Evolutionary conservation across 92 coral and sea anemone species (phyloP).

Genomic region (Blastomussa wellsi): DNA sequence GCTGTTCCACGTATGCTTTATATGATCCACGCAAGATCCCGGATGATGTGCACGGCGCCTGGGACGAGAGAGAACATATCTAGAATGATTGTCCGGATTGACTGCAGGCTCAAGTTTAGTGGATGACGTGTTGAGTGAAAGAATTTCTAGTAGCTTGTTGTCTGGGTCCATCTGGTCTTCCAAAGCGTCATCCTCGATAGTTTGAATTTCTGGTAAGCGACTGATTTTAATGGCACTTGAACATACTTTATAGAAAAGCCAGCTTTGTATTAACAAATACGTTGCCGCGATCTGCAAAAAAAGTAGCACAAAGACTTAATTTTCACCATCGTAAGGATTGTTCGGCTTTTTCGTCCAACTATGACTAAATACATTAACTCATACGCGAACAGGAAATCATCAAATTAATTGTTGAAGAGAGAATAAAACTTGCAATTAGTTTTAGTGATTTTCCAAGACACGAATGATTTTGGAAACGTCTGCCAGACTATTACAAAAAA

Average conservation of each 20-base stretch:
- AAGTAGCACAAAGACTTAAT: background rate
- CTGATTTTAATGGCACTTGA: conserved; percentile 3
- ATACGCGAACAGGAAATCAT: too few relatives aligned
- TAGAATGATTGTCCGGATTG: too few relatives aligned
- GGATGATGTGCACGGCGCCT: background rate
- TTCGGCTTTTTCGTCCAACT: too few relatives aligned
- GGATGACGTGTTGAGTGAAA: background rate
- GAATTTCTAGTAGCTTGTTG: background rate
- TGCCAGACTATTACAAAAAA: too few relatives aligned
- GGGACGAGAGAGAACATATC: background rate
- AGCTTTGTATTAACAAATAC: conserved; percentile 7
- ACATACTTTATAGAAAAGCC: conserved; percentile 10
- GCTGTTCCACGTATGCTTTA: background rate
- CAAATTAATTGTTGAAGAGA: too few relatives aligned
- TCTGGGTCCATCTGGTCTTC: background rate
- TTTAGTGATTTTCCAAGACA: too few relatives aligned
- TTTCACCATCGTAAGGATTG: too few relatives aligned
- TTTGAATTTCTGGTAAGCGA: background rate
- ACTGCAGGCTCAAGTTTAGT: background rate
- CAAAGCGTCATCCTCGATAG: background rate
- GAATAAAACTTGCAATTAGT: too few relatives aligned
- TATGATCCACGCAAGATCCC: background rate
- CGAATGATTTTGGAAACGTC: too few relatives aligned
- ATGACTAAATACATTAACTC: too few relatives aligned
- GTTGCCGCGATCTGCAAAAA: background rate